These are phyloP conservation scores for Scelioninae gen. 1 DNA, from an alignment of 2,888 invertebrate species.

Conservation along the genomic window DNA sequence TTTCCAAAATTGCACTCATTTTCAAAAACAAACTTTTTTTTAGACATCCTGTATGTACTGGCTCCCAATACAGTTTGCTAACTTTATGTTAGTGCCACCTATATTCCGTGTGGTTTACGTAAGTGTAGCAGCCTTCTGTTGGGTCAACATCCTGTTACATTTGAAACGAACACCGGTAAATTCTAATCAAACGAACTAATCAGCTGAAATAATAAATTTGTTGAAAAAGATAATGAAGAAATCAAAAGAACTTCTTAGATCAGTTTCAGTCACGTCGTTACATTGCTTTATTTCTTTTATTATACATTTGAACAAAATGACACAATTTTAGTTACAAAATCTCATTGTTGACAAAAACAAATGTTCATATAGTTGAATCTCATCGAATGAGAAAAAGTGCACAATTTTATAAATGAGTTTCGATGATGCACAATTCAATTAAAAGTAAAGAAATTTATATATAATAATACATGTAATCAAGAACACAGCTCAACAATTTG, in stretches of 20 bases:
- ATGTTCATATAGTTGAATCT: neutral
- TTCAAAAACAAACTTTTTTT: conserved; percentile 79
- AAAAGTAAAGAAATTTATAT: conserved; percentile 20
- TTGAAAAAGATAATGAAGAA: neutral
- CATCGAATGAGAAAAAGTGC: neutral
- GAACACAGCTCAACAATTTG: conserved; percentile 60
- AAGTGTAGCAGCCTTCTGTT: conserved; percentile 90
- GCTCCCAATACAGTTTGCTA: conserved; percentile 92
- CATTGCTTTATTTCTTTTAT: conserved; percentile 38
- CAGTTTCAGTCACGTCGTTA: conserved; percentile 21
- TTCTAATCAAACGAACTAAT: conserved; percentile 9
- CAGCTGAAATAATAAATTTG: neutral
- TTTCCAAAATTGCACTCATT: neutral
- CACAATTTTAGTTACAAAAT: conserved; percentile 18
- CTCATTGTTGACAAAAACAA: neutral
- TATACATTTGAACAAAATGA: conserved; percentile 49
- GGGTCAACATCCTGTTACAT: conserved; percentile 94
- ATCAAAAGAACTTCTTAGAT: neutral
- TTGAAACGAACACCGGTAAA: conserved; percentile 86
- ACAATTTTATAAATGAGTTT: neutral
- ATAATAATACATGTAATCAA: conserved; percentile 38
- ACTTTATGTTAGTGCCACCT: conserved; percentile 90
- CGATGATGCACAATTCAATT: neutral
- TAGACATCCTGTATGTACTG: conserved; percentile 92
- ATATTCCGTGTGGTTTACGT: conserved; percentile 91